Percentiles rank a stretch among this genome's conserved stretches.
These are phyloP conservation scores for Athalia cordata DNA, from an alignment of 2,888 invertebrate genomes.

Conservation along the genomic window DNA sequence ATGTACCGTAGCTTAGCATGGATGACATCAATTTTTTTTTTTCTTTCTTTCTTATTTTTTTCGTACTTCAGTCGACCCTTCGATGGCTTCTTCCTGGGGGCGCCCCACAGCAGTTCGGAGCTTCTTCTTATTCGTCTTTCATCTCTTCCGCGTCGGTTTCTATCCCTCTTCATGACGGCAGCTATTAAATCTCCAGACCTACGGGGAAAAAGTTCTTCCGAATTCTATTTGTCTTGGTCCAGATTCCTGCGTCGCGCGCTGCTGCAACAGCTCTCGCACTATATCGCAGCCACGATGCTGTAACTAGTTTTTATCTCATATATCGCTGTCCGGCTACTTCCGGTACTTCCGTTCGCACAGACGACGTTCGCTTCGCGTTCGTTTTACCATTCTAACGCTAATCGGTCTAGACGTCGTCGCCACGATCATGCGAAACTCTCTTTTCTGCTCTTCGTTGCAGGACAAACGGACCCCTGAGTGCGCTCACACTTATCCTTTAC, in stretches of 20 bases:
- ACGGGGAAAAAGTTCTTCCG: conserved; percentile 65
- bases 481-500: conserved; percentile 21
- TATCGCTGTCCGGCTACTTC: conserved; percentile 39
- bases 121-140: conserved; percentile 10
- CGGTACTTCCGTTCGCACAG: conserved; percentile 34
- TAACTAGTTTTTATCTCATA: conserved; percentile 32
- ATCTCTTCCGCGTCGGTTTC: neutral
- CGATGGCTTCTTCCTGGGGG: conserved; percentile 5
- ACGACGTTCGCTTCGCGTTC: conserved; percentile 36
- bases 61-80: neutral
- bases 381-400: conserved; percentile 27
- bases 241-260: neutral
- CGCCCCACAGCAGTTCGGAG: neutral
- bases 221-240: conserved; percentile 69
- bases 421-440: neutral
- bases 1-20: conserved; percentile 21
- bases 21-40: conserved; percentile 34
- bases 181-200: conserved; percentile 65
- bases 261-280: conserved; percentile 1
- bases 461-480: conserved; percentile 20
- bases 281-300: neutral
- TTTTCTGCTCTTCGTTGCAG: too few species aligned
- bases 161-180: conserved; percentile 49
- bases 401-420: conserved; percentile 40
- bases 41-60: neutral